A percentile compares a stretch with the other conserved stretches of the same genome.
These are phyloP conservation scores for Thripadectes ignobilis DNA, from an alignment of 2,797 vertebrate species.

Conservation along the genomic window DNA sequence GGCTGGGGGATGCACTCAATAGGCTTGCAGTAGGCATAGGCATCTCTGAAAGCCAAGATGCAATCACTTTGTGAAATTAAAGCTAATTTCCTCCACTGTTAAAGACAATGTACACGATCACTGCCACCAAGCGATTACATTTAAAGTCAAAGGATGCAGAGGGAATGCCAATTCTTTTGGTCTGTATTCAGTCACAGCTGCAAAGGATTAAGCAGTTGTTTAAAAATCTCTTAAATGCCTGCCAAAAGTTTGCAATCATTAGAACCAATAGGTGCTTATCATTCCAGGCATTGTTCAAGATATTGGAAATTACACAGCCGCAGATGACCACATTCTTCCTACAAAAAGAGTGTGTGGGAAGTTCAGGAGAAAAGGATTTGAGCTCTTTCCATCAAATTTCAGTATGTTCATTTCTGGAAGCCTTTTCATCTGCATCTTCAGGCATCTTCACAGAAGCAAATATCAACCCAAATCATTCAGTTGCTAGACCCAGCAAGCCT, in stretches of 20 bases:
- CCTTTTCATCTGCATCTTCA: neutral
- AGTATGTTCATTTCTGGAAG: neutral
- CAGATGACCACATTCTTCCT: neutral
- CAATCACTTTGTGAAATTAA: conserved; percentile 52
- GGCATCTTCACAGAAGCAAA: neutral
- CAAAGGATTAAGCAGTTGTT: conserved; percentile 41
- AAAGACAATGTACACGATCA: conserved; percentile 38
- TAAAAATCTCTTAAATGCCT: conserved; percentile 46
- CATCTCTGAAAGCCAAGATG: conserved; percentile 45
- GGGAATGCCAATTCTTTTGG: conserved; percentile 33
- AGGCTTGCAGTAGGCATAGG: neutral
- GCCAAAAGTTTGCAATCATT: conserved; percentile 40
- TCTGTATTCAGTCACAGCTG: conserved; percentile 43
- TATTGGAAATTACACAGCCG: neutral
- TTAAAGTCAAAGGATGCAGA: conserved; percentile 53
- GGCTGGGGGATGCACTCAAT: neutral
- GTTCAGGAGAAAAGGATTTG: neutral
- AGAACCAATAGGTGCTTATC: conserved; percentile 38
- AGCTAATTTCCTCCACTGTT: conserved; percentile 50
- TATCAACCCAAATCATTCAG: neutral
- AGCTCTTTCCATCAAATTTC: neutral
- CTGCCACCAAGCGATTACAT: conserved; percentile 38
- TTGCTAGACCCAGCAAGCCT: neutral
- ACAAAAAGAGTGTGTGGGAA: neutral
- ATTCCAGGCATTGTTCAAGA: neutral